phyloP scores from a whole-genome alignment of 2,797 vertebrate genomes.

The Macropus fuliginosus region DNA sequence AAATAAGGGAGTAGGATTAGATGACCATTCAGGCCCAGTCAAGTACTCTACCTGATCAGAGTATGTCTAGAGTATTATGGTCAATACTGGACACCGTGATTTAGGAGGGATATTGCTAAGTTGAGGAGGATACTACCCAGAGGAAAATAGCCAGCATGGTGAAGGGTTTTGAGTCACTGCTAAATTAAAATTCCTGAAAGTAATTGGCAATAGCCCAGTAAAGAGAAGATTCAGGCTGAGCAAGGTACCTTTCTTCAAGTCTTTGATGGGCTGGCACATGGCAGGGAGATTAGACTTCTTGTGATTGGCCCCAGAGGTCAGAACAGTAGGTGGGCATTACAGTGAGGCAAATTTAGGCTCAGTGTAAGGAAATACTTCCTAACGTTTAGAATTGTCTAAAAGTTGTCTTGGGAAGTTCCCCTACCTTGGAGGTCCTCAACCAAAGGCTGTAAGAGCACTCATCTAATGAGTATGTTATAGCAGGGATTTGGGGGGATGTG shows the following conservation, averaged over 20 bases:
- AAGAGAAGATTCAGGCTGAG: not conserved
- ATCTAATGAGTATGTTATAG: not conserved
- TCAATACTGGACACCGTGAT: not conserved
- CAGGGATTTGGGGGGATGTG: not conserved
- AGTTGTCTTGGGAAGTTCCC: not conserved
- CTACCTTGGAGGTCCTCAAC: not conserved
- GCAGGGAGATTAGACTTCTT: not conserved
- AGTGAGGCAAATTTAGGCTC: not conserved
- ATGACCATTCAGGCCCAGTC: not conserved
- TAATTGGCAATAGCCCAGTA: not conserved
- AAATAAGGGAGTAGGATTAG: not conserved
- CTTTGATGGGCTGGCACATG: not conserved
- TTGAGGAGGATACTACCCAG: not conserved
- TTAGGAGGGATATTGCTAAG: not conserved
- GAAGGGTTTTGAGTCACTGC: not conserved
- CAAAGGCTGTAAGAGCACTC: not conserved
- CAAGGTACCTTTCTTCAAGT: not conserved
- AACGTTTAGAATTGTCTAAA: not conserved
- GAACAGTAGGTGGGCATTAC: not conserved
- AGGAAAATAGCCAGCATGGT: not conserved
- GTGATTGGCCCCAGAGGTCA: not conserved
- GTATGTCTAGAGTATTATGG: not conserved
- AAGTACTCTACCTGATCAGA: not conserved
- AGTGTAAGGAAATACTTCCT: not conserved
- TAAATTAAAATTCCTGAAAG: not conserved